Evolutionary conservation across 2,888 invertebrate species (phyloP), one percentile per base, ranked within the genome.

Genomic region (Yponomeuta cagnagella): DNA sequence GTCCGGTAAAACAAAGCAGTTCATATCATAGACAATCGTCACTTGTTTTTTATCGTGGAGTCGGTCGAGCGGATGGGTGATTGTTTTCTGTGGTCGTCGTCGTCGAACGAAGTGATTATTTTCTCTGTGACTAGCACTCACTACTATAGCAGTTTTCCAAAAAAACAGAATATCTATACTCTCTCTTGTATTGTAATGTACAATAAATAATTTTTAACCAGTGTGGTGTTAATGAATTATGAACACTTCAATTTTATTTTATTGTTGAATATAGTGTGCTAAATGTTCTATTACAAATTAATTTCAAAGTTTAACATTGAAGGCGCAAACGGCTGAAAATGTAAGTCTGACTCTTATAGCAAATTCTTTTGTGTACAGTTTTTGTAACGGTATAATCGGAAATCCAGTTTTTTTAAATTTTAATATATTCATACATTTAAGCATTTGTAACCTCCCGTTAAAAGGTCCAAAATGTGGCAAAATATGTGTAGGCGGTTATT

Each of bases 321-420:
- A 68, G 48, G 31, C 52, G 52, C 52, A 10, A 68, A 48, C 65
- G 37, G 33, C 67, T 65, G 23, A 43, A 68, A 48, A 68, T n/a
- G 68, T 68, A 48, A 68, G 68, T 68, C 52, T 5, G 15, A 12
- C 12, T 58, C 3, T 15, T 52, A 10, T 2, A 12, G 15, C 15
- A 15, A 58, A 58, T 65, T 30, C 33, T 65, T 30, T 33, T 71
- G 63, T 71, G 71, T 70, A 52, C 30, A 64, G 58, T 10, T 68
- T 37, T 64, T 70, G 9, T 48, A 67, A 66, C 70, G 31, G 58
- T 70, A 68, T 52, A 52, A 48, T 52, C 30, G 52, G n/a, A 12
- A 23, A 30, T 68, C 68, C 68, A 68, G 68, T 68, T 68, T 67
- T 66, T n/a, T 37, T 33, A 48, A 3, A 43, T 37, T 10, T 2